Evolutionary conservation across 2,797 vertebrate species (phyloP).

Genomic region (Brachyalestes nurse): DNA sequence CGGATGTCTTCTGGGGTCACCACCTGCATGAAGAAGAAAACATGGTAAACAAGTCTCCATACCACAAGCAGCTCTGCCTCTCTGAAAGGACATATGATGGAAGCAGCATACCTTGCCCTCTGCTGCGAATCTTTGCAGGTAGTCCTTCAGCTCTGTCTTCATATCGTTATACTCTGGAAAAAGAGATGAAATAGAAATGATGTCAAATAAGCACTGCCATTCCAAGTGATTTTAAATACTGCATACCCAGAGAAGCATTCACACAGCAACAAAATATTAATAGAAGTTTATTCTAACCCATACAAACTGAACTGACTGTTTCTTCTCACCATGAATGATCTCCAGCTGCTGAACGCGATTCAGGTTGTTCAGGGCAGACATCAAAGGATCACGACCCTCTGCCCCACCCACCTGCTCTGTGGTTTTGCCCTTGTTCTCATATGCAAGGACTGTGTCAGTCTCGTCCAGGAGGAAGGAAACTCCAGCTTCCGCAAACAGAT

Average conservation of each 20-base stretch:
- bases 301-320: neutral
- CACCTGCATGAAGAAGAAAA: slow-evolving; percentile 64
- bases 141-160: slow-evolving; percentile 95
- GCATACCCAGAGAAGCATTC: neutral
- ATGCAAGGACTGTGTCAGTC: slow-evolving; percentile 91
- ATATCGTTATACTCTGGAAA: slow-evolving; percentile 93
- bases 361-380: slow-evolving; percentile 92
- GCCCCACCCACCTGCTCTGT: slow-evolving; percentile 66
- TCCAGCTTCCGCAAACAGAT: slow-evolving; percentile 79
- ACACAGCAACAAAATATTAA: slow-evolving; percentile 25
- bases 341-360: slow-evolving; percentile 94
- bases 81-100: neutral
- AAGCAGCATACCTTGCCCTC: slow-evolving; percentile 89
- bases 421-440: slow-evolving; percentile 91
- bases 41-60: neutral
- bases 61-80: too few species aligned
- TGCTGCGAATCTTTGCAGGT: slow-evolving; percentile 92
- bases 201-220: neutral
- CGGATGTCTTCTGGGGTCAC: slow-evolving; percentile 81
- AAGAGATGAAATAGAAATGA: neutral
- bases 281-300: neutral
- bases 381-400: slow-evolving; percentile 87
- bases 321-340: slow-evolving; percentile 86
- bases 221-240: neutral
- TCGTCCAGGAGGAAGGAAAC: slow-evolving; percentile 91